Conservation (phyloP, 2,888 invertebrate genomes). For the Fissipunctia ypsillon region DNA sequence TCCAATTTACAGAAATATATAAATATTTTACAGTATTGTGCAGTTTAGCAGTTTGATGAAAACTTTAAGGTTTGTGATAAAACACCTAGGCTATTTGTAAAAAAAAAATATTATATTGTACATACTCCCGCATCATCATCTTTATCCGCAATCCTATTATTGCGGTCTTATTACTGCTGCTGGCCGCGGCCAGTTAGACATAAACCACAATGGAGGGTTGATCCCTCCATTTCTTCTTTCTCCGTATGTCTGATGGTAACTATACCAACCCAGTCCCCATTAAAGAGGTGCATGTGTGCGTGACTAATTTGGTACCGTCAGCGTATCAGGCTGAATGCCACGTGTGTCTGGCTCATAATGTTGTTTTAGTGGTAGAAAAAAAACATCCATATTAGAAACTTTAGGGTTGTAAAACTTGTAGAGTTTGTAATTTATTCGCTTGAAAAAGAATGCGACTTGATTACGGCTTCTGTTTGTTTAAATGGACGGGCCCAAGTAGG, state of each 20-base stretch:
- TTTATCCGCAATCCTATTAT: constrained; percentile 1
- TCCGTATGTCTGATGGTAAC: constrained; percentile 52
- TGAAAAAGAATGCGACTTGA: constrained; percentile 57
- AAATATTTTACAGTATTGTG: background rate
- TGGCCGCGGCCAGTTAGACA: background rate
- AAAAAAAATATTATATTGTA: too few species aligned
- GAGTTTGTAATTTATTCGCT: constrained; percentile 56
- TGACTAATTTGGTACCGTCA: constrained; percentile 77
- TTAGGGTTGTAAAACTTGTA: constrained; percentile 57
- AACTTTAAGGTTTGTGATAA: background rate
- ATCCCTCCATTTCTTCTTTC: constrained; percentile 38
- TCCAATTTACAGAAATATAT: too few species aligned
- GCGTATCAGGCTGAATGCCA: constrained; percentile 70
- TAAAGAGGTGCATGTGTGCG: constrained; percentile 82
- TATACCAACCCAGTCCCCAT: constrained; percentile 71
- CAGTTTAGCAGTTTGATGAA: background rate
- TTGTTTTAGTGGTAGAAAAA: constrained; percentile 78
- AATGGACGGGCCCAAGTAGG: background rate
- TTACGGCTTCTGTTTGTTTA: constrained; percentile 44
- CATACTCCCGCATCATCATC: background rate
- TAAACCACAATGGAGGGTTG: constrained; percentile 9
- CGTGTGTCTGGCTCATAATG: constrained; percentile 77
- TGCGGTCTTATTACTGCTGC: background rate
- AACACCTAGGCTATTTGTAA: background rate
- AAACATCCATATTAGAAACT: constrained; percentile 74